A percentile compares a stretch with the other conserved stretches of the same genome.
Evolutionary conservation across 2,113 vertebrate genomes (phyloP).

Genomic region (Pelmatolapia mariae): DNA sequence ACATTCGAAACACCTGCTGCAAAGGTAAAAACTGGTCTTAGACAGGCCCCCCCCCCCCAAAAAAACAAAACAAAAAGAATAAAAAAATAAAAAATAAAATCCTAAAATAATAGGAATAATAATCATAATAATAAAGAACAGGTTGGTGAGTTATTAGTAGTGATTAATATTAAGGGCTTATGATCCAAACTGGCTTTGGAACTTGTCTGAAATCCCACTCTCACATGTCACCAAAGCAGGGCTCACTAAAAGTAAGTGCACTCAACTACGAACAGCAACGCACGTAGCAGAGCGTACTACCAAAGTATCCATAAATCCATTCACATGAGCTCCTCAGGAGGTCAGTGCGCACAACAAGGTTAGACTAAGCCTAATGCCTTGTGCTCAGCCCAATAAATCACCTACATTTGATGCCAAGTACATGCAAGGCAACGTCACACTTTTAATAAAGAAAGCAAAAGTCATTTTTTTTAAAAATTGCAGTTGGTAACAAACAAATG

Average conservation of each 20-base stretch:
- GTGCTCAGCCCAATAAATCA: constrained; percentile 17
- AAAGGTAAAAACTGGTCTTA: not conserved
- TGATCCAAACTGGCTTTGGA: not conserved
- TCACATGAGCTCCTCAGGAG: not conserved
- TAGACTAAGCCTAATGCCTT: not conserved
- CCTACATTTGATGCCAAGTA: not conserved
- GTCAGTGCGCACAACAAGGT: not conserved
- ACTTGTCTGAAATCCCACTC: not conserved
- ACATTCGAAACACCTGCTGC: constrained; percentile 38
- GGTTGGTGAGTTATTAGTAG: not conserved
- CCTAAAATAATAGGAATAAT: not conserved
- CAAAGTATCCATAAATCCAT: not conserved
- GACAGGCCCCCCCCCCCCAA: not conserved
- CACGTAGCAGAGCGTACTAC: not conserved
- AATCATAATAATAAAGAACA: not conserved
- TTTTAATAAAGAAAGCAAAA: not conserved
- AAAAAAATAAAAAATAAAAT: not conserved
- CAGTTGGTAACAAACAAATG: not conserved
- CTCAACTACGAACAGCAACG: not conserved
- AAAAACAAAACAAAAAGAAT: not conserved
- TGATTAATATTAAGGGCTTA: not conserved
- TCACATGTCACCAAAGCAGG: not conserved
- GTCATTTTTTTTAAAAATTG: not conserved
- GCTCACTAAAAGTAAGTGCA: not conserved
- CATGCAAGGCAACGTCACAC: not conserved